Percentiles rank a stretch among this genome's conserved stretches.
Conservation (phyloP, 2,888 invertebrate species). For the Melieria crassipennis region DNA sequence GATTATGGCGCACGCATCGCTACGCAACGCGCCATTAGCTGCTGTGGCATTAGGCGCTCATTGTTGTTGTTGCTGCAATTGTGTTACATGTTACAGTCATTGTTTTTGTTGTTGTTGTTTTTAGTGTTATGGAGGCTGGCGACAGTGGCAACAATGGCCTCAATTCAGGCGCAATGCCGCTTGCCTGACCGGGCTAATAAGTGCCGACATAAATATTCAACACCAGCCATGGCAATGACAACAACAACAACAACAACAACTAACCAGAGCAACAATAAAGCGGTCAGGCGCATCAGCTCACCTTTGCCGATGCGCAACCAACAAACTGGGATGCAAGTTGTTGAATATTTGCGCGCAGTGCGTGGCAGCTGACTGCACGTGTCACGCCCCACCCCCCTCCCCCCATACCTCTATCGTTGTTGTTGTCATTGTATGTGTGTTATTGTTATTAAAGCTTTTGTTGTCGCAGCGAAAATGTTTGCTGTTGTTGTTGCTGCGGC, state of each 20-base stretch:
- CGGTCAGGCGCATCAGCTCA: neutral
- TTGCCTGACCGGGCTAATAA: neutral
- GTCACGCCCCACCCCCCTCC: no score
- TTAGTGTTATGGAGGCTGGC: neutral
- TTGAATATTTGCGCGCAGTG: no score
- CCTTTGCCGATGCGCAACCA: no score
- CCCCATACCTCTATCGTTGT: no score
- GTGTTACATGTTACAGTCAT: neutral
- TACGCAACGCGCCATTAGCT: conserved; percentile 3
- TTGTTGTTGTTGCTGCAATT: neutral
- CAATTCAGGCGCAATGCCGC: no score
- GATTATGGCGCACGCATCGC: neutral
- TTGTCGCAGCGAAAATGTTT: no score
- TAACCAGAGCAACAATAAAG: neutral
- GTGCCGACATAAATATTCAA: neutral
- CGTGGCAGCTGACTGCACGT: no score
- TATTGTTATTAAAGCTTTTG: no score
- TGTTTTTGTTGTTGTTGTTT: neutral
- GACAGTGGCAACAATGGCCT: no score
- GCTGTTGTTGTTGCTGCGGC: no score
- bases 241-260: neutral
- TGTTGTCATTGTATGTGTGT: no score
- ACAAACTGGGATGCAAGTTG: no score
- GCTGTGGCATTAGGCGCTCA: neutral
- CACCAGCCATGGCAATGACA: neutral